phyloP scores from a whole-genome alignment of 53 echinoderm and acorn worm genomes.

The Paracentrotus lividus region DNA sequence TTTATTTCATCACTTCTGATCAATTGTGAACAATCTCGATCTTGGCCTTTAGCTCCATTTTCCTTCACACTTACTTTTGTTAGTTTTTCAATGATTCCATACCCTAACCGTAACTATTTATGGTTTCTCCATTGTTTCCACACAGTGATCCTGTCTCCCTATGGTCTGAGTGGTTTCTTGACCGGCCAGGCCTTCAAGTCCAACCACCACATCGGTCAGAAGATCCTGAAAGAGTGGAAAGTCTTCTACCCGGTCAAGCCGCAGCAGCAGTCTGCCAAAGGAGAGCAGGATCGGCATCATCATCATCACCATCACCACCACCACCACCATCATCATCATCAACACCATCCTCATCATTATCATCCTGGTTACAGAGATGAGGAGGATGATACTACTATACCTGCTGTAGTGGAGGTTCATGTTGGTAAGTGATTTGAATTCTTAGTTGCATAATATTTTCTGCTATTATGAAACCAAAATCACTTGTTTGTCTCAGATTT shows the following conservation, averaged over 20 bases:
- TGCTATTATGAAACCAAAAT: too few species aligned
- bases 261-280: conserved; percentile 44
- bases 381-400: conserved; percentile 78
- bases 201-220: conserved; percentile 76
- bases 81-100: neutral
- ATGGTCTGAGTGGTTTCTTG: conserved; percentile 91
- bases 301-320: conserved; percentile 51
- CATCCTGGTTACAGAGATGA: conserved; percentile 72
- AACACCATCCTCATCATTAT: conserved; percentile 55
- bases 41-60: too few species aligned
- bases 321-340: conserved; percentile 42
- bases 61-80: too few species aligned
- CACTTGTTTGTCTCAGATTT: too few species aligned
- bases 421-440: conserved; percentile 84
- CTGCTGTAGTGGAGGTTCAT: conserved; percentile 93
- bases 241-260: conserved; percentile 90
- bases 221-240: conserved; percentile 87
- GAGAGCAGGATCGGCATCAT: conserved; percentile 60
- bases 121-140: neutral
- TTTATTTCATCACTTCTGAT: too few species aligned
- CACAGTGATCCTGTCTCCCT: conserved; percentile 88
- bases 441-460: too few species aligned
- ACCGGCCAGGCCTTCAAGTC: conserved; percentile 90
- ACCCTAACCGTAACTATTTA: neutral
- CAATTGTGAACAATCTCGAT: too few species aligned